A percentile compares a stretch with the other conserved stretches of the same genome.
Conservation (phyloP, 2,797 vertebrate genomes). For the Eremophila alpestris region DNA sequence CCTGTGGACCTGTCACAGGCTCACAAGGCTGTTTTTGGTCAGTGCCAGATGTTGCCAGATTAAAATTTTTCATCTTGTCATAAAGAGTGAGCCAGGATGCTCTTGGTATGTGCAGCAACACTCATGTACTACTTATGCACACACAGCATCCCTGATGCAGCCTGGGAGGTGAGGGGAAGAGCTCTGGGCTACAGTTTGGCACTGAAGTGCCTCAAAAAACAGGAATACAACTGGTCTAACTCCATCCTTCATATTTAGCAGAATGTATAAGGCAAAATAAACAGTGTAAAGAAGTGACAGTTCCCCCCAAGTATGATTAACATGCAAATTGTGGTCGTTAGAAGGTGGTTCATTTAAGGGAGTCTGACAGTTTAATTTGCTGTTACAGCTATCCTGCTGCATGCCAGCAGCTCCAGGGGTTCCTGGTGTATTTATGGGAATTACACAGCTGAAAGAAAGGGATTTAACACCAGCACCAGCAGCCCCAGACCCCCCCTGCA, state of each 20-base stretch:
- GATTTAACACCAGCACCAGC: background rate
- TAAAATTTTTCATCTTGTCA: background rate
- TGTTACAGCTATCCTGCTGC: background rate
- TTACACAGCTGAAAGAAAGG: background rate
- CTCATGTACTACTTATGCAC: rapidly evolving
- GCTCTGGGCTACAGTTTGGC: background rate
- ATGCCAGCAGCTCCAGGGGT: background rate
- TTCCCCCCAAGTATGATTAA: background rate
- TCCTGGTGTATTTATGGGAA: background rate
- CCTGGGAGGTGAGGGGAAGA: background rate
- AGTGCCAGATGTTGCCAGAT: background rate
- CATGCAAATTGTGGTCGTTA: background rate
- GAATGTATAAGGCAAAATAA: background rate
- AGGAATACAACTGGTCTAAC: background rate
- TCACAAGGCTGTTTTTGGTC: background rate
- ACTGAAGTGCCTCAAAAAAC: background rate
- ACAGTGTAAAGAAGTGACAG: background rate
- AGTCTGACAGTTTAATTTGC: background rate
- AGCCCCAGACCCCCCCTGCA: slow-evolving; percentile 38
- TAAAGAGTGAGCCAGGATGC: background rate
- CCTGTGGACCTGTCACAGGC: background rate
- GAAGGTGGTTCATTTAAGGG: background rate
- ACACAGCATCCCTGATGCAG: background rate
- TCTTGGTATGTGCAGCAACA: background rate
- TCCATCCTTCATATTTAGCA: background rate